Conservation (phyloP, 2,888 invertebrate species). For the Drosophila greeni region DNA sequence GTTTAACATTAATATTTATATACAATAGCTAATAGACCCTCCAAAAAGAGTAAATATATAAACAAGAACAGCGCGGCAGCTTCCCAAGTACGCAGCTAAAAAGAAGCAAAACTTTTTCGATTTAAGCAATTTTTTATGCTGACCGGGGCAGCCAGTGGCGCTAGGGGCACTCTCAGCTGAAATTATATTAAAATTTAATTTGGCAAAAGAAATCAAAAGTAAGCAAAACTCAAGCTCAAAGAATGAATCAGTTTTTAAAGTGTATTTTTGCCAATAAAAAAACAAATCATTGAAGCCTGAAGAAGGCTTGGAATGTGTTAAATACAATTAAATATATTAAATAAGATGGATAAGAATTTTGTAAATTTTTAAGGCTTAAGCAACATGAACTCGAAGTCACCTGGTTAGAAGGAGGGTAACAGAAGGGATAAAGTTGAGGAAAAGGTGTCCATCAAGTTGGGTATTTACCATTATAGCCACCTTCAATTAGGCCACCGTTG, state of each 20-base stretch:
- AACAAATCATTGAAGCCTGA: background rate
- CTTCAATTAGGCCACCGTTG: conserved; percentile 26
- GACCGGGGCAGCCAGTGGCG: background rate
- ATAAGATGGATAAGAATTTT: conserved; percentile 55
- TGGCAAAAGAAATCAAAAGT: conserved; percentile 7
- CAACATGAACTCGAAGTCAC: conserved; percentile 47
- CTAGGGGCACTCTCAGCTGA: background rate
- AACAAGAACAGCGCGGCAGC: conserved; percentile 17
- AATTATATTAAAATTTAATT: conserved; percentile 2
- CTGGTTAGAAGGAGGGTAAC: background rate
- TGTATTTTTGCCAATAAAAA: conserved; percentile 2
- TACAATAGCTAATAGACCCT: background rate
- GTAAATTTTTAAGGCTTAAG: conserved; percentile 60
- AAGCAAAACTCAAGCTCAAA: background rate
- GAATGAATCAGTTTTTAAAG: conserved; percentile 1
- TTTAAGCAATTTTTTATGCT: conserved; percentile 44
- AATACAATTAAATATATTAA: background rate
- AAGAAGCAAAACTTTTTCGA: conserved; percentile 45
- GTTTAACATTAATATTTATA: background rate
- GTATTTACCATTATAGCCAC: conserved; percentile 31
- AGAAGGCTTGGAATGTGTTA: too few species aligned
- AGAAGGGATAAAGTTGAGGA: background rate
- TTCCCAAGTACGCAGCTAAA: conserved; percentile 18
- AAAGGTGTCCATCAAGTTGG: conserved; percentile 26
- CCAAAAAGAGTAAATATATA: conserved; percentile 8